Evolutionary conservation across 2,797 vertebrate genomes (phyloP).

Genomic region (Onychomys torridus): DNA sequence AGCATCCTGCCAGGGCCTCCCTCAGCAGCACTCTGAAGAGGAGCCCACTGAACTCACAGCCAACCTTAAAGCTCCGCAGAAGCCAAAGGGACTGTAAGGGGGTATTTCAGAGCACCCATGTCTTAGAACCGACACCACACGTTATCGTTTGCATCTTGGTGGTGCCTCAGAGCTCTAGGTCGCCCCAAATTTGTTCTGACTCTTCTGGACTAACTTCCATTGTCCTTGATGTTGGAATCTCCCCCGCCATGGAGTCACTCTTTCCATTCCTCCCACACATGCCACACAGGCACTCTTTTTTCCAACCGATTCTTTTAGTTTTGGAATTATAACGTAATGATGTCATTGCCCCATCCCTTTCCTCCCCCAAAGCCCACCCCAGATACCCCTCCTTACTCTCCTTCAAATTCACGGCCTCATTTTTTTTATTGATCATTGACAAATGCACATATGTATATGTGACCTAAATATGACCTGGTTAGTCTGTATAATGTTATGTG

Average conservation of each 20-base stretch:
- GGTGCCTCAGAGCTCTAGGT: rapidly evolving
- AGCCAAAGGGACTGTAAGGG: rapidly evolving
- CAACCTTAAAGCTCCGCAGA: rapidly evolving
- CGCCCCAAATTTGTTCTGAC: neutral
- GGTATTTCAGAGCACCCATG: rapidly evolving
- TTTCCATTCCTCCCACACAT: neutral
- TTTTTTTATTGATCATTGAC: neutral
- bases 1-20: neutral
- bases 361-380: neutral
- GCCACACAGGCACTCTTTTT: rapidly evolving
- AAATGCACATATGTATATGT: neutral
- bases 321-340: neutral
- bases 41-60: neutral
- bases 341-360: neutral
- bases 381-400: neutral
- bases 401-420: neutral
- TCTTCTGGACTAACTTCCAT: neutral
- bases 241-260: neutral
- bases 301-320: too few relatives aligned
- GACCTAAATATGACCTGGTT: neutral
- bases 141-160: rapidly evolving
- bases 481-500: neutral
- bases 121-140: rapidly evolving
- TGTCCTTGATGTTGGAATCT: neutral
- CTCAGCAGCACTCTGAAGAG: neutral